These are phyloP conservation scores for Glossophaga mutica DNA, from an alignment of 2,797 vertebrate genomes.

Conservation along the genomic window DNA sequence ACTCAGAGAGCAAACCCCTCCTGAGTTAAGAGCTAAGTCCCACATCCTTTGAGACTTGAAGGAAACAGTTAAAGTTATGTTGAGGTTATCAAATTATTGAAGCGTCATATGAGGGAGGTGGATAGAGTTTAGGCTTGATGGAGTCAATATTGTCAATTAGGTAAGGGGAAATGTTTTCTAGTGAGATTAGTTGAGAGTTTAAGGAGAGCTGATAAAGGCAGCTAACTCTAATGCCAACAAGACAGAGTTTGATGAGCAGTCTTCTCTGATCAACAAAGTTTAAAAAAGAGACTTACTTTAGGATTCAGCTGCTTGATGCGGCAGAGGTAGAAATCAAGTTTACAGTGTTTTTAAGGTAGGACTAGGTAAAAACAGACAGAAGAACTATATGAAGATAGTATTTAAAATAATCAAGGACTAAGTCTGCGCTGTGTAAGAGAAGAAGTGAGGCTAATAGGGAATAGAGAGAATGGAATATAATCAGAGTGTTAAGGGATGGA, in stretches of 20 bases:
- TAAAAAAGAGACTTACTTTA: constrained; percentile 48
- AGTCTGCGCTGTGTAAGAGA: neutral
- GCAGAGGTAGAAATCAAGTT: neutral
- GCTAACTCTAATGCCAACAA: neutral
- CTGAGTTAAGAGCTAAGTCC: too few relatives aligned
- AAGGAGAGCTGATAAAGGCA: neutral
- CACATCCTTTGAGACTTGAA: neutral
- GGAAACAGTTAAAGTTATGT: neutral
- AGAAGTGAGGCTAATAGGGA: neutral
- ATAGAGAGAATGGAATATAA: neutral
- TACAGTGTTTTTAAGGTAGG: neutral
- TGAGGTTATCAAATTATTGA: neutral
- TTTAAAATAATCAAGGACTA: neutral
- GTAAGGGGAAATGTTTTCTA: neutral
- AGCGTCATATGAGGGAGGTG: neutral
- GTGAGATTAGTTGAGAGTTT: neutral
- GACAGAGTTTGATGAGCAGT: neutral
- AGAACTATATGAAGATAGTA: neutral
- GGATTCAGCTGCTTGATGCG: neutral
- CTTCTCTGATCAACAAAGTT: neutral
- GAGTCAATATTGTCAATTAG: neutral
- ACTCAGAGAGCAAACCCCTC: too few relatives aligned
- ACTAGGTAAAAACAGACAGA: neutral
- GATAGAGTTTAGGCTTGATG: neutral
- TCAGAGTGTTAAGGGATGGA: constrained; percentile 8